Evolutionary conservation across 2,113 vertebrate species (phyloP).

Genomic region (Oncorhynchus gorbuscha): DNA sequence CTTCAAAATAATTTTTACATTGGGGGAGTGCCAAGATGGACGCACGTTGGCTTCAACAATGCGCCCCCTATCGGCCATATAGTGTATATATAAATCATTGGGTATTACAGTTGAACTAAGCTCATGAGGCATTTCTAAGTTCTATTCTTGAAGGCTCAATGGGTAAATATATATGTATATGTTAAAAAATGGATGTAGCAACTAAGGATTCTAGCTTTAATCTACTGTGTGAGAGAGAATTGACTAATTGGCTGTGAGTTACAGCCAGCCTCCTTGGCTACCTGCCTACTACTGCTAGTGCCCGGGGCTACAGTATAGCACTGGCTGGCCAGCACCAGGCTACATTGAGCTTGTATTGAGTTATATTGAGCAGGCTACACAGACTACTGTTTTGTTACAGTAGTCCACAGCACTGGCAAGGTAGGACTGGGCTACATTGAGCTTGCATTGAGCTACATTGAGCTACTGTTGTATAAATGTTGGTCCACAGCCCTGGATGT

Average conservation of each 20-base stretch:
- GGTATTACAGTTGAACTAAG: too few species aligned
- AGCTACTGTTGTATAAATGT: background rate
- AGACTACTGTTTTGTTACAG: background rate
- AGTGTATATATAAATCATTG: too few species aligned
- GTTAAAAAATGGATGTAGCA: background rate
- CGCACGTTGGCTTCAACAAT: too few species aligned
- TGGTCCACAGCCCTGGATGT: background rate
- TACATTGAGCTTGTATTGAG: background rate
- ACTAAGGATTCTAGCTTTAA: conserved; percentile 23
- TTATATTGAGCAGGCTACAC: background rate
- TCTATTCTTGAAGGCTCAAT: too few species aligned
- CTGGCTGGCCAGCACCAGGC: conserved; percentile 11
- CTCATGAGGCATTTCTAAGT: too few species aligned
- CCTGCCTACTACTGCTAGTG: conserved; percentile 1
- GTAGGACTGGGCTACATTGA: conserved; percentile 8
- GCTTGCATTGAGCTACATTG: conserved; percentile 16
- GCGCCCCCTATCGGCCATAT: too few species aligned
- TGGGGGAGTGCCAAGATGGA: too few species aligned
- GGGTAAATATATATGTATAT: too few species aligned
- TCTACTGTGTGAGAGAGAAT: conserved; percentile 9
- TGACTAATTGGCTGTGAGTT: conserved; percentile 28
- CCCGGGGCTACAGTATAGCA: background rate
- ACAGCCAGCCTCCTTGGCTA: conserved; percentile 14
- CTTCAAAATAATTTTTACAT: too few species aligned
- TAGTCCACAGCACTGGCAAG: background rate